Conservation (phyloP, 2,113 vertebrate genomes). For the Hydrochoerus hydrochaeris region DNA sequence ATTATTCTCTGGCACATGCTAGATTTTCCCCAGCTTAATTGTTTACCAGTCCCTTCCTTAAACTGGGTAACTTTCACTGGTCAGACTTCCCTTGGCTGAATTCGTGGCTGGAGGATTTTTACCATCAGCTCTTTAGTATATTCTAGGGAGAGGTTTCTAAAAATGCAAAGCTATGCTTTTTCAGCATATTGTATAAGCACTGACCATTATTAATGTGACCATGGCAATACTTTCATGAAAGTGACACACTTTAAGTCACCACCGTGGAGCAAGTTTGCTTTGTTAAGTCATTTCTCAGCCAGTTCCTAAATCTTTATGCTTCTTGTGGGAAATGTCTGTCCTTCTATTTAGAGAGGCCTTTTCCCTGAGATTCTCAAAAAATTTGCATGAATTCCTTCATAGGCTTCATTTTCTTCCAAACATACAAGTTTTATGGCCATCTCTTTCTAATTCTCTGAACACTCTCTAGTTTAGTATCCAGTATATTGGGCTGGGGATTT, state of each 20-base stretch:
- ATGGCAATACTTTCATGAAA: neutral
- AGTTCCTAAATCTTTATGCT: neutral
- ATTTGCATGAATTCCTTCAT: slow-evolving; percentile 14
- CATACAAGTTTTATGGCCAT: neutral
- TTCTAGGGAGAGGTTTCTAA: neutral
- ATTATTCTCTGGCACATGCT: slow-evolving; percentile 81
- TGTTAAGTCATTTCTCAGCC: neutral
- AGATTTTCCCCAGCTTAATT: slow-evolving; percentile 67
- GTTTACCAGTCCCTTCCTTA: slow-evolving; percentile 59
- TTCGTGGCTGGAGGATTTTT: neutral
- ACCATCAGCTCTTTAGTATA: neutral
- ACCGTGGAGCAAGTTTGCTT: neutral
- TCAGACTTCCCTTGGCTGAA: slow-evolving; percentile 15
- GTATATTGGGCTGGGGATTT: too few species aligned
- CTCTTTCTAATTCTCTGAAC: slow-evolving; percentile 22
- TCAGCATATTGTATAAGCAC: neutral
- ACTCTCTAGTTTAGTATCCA: neutral
- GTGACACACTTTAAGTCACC: slow-evolving; percentile 1
- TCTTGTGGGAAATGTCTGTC: neutral
- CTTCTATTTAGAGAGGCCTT: neutral
- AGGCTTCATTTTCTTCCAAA: neutral
- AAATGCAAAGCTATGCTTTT: neutral
- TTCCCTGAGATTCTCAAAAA: slow-evolving; percentile 28
- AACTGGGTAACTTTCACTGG: slow-evolving; percentile 58
- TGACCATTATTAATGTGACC: neutral